Evolutionary conservation across 2,113 vertebrate species (phyloP).

Genomic region (Salminus brasiliensis): DNA sequence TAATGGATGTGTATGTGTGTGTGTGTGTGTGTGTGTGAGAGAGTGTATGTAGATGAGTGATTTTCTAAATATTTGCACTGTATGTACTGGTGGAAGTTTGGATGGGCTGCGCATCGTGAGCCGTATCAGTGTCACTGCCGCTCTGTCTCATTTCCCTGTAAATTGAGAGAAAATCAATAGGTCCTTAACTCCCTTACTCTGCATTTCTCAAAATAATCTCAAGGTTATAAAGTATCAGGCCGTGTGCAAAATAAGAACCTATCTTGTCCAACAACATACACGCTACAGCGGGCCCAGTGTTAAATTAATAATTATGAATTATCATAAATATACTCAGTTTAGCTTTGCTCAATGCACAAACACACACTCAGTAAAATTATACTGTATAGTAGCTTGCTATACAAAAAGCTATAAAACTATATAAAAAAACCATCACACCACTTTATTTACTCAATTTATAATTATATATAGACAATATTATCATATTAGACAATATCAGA

Average conservation of each 20-base stretch:
- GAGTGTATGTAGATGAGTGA: not conserved
- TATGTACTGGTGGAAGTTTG: constrained; percentile 28
- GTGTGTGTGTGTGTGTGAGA: not conserved
- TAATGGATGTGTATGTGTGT: no score
- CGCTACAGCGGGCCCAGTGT: not conserved
- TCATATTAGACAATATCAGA: no score
- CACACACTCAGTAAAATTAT: no score
- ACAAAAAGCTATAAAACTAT: no score
- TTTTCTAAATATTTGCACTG: constrained; percentile 26
- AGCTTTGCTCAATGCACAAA: no score
- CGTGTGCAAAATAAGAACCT: constrained; percentile 28
- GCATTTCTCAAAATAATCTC: constrained; percentile 52
- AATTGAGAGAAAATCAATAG: constrained; percentile 49
- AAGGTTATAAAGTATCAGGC: constrained; percentile 44
- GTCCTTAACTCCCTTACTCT: constrained; percentile 29
- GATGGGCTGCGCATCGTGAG: constrained; percentile 10
- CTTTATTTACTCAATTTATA: no score
- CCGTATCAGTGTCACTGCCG: constrained; percentile 37
- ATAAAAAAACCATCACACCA: no score
- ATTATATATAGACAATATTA: no score
- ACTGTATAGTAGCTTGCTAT: no score
- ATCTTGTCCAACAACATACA: not conserved
- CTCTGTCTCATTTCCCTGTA: constrained; percentile 41
- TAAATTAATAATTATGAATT: not conserved
- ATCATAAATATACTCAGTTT: no score